These are phyloP conservation scores for Macroglossus sobrinus DNA, from an alignment of 2,113 vertebrate genomes.

Conservation along the genomic window DNA sequence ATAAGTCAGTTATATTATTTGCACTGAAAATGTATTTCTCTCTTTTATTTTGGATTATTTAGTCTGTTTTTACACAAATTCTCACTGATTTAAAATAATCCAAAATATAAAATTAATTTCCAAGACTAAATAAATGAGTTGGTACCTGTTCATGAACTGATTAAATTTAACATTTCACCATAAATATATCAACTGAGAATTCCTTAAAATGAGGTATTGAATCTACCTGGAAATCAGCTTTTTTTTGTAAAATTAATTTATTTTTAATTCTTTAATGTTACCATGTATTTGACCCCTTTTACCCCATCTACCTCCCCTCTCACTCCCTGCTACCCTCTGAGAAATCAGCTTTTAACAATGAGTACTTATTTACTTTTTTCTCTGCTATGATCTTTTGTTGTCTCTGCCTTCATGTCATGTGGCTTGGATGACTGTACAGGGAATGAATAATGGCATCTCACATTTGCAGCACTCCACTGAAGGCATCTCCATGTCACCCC, in stretches of 20 bases:
- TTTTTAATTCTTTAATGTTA: no score
- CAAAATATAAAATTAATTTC: neutral
- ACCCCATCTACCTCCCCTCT: no score
- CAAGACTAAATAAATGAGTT: neutral
- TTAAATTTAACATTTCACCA: neutral
- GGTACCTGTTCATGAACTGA: neutral
- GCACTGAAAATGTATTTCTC: neutral
- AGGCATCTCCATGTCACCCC: neutral
- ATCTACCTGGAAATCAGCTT: neutral
- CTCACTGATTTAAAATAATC: neutral
- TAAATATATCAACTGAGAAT: neutral
- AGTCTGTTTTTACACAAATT: neutral
- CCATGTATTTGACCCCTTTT: no score
- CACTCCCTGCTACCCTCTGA: no score
- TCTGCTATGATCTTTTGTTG: neutral
- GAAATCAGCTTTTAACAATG: neutral
- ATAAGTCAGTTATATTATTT: neutral
- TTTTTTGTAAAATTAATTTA: no score
- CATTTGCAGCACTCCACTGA: neutral
- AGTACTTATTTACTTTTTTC: neutral
- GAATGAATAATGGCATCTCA: accelerated
- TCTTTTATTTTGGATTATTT: neutral
- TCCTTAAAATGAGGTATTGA: neutral
- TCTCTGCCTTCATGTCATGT: neutral
- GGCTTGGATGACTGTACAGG: neutral